phyloP scores from a whole-genome alignment of 1,140 invertebrate genomes.

The Venustaconcha ellipsiformis region DNA sequence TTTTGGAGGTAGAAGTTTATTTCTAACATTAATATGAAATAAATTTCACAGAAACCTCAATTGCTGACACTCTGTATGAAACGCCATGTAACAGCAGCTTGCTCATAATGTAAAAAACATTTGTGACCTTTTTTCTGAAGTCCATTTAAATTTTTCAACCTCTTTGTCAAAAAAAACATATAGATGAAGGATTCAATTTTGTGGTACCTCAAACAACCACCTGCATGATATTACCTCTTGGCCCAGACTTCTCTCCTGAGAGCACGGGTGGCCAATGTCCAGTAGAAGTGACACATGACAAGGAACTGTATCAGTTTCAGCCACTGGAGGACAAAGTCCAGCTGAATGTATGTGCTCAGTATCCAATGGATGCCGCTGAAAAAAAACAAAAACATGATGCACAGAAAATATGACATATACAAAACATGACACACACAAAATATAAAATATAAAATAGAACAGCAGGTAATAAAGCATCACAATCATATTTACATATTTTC shows the following conservation, averaged over 20 bases:
- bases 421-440: neutral
- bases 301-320: slow-evolving; percentile 72
- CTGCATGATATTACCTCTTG: slow-evolving; percentile 59
- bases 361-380: slow-evolving; percentile 71
- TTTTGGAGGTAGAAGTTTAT: too few species aligned
- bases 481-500: neutral
- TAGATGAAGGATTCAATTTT: neutral
- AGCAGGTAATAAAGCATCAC: neutral
- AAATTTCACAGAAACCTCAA: neutral
- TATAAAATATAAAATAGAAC: neutral
- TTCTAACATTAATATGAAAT: too few species aligned
- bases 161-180: too few species aligned
- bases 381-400: slow-evolving; percentile 15
- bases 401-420: neutral
- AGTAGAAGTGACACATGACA: slow-evolving; percentile 72
- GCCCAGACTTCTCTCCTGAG: slow-evolving; percentile 70
- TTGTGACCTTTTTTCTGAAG: neutral
- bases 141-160: neutral
- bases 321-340: slow-evolving; percentile 71
- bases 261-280: slow-evolving; percentile 71
- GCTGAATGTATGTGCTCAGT: slow-evolving; percentile 68
- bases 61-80: neutral
- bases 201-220: neutral
- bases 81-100: neutral
- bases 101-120: neutral